Evolutionary conservation across 64 coral and sea anemone genomes (phyloP).

Genomic region (Actinia tenebrosa): DNA sequence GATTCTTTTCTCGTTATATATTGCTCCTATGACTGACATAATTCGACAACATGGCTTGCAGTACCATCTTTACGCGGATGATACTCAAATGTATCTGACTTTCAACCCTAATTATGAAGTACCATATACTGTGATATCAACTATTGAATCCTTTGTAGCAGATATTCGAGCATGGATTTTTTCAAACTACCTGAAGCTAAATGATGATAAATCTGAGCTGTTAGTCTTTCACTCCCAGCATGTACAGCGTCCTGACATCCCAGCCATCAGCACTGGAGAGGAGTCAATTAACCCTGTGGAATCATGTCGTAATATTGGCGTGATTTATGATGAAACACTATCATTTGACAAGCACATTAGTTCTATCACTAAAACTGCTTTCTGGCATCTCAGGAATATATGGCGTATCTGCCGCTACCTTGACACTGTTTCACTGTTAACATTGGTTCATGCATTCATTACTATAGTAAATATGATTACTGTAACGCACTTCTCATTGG

Average conservation of each 20-base stretch:
- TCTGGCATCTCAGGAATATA: constrained; percentile 18
- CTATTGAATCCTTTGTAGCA: neutral
- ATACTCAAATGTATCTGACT: constrained; percentile 2
- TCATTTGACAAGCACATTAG: neutral
- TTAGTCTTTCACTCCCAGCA: neutral
- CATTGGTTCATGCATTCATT: constrained; percentile 10
- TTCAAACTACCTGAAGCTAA: neutral
- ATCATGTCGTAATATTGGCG: constrained; percentile 10
- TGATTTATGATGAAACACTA: neutral
- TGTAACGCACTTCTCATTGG: constrained; percentile 25
- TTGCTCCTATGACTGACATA: constrained; percentile 1
- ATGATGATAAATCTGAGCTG: too few species aligned
- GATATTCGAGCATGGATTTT: neutral
- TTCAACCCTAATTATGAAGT: neutral
- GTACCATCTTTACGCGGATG: constrained; percentile 8
- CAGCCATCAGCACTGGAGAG: neutral
- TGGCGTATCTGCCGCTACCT: neutral
- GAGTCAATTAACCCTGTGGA: constrained; percentile 5
- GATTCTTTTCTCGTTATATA: neutral
- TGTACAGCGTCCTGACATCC: neutral
- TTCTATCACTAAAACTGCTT: constrained; percentile 8
- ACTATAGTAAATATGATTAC: constrained; percentile 18
- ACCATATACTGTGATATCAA: neutral
- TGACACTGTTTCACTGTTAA: neutral
- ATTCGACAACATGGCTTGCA: constrained; percentile 13